phyloP scores from a whole-genome alignment of 2,113 vertebrate genomes.

The Hystrix brachyura region DNA sequence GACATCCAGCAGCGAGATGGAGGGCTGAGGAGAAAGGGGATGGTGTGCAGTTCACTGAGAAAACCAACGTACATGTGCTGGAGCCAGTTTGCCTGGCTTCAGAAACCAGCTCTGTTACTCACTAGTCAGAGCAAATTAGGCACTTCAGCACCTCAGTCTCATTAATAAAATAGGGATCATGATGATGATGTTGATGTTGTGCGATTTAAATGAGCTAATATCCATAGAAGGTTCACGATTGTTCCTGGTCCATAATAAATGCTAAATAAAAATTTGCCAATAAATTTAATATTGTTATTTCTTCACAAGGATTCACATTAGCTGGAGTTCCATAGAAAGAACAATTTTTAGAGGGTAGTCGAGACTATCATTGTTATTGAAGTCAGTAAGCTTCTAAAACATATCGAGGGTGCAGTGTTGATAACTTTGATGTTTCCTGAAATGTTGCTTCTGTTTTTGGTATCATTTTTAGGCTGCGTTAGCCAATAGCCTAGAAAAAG shows the following conservation, averaged over 20 bases:
- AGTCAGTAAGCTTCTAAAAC: conserved; percentile 34
- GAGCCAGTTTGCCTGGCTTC: not conserved
- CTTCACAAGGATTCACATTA: not conserved
- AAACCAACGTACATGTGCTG: not conserved
- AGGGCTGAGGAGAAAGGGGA: not conserved
- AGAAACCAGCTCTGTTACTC: not conserved
- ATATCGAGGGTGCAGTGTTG: not conserved
- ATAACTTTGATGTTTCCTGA: not conserved
- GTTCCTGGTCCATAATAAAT: not conserved
- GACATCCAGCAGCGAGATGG: not conserved
- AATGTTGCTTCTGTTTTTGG: conserved; percentile 20
- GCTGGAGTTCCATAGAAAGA: not conserved
- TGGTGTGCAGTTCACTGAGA: not conserved
- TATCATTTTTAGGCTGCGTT: conserved; percentile 1
- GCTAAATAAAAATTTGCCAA: conserved; percentile 14
- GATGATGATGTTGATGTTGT: not conserved
- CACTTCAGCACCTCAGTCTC: not conserved
- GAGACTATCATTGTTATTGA: not conserved
- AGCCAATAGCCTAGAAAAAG: conserved; percentile 17
- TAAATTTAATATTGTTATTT: conserved; percentile 34
- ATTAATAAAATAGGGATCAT: not conserved
- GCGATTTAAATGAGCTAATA: not conserved
- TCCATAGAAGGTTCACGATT: not conserved
- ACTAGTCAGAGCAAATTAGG: not conserved
- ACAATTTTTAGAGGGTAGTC: not conserved